These are phyloP conservation scores for Electrona antarctica DNA, from an alignment of 2,113 vertebrate genomes.

Conservation along the genomic window DNA sequence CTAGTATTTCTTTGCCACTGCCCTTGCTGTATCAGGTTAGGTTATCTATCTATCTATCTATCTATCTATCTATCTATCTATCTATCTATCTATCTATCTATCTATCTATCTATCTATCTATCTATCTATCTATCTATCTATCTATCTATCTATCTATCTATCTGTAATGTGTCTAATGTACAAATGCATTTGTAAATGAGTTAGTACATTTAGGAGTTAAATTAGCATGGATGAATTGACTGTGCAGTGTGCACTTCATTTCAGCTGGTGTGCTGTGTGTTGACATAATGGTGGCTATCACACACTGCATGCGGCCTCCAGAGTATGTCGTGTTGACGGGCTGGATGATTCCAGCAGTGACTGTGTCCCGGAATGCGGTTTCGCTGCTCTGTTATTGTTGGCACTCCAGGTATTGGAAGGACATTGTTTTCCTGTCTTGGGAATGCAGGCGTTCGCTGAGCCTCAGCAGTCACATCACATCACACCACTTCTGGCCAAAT, in stretches of 20 bases:
- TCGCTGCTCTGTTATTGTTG: slow-evolving; percentile 29
- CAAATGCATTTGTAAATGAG: too few relatives aligned
- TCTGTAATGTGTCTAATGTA: too few relatives aligned
- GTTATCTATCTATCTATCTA: too few relatives aligned
- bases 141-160: too few relatives aligned
- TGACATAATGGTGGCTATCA: not conserved
- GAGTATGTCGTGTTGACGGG: not conserved
- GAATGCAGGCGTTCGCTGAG: slow-evolving; percentile 29
- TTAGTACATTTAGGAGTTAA: too few relatives aligned
- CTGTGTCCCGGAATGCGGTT: slow-evolving; percentile 35
- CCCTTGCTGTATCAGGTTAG: too few relatives aligned
- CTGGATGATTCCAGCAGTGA: not conserved
- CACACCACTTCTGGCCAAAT: not conserved
- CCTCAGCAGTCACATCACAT: slow-evolving; percentile 6
- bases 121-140: too few relatives aligned
- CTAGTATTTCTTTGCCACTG: too few relatives aligned
- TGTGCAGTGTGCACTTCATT: not conserved
- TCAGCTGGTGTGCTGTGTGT: not conserved
- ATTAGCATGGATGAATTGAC: too few relatives aligned
- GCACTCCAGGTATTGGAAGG: slow-evolving; percentile 29
- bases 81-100: too few relatives aligned
- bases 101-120: too few relatives aligned
- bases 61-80: too few relatives aligned
- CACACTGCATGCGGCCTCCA: not conserved
- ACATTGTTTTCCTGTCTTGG: slow-evolving; percentile 32